These are phyloP conservation scores for Macrochelys suwanniensis DNA, from an alignment of 2,797 vertebrate species.

Conservation along the genomic window DNA sequence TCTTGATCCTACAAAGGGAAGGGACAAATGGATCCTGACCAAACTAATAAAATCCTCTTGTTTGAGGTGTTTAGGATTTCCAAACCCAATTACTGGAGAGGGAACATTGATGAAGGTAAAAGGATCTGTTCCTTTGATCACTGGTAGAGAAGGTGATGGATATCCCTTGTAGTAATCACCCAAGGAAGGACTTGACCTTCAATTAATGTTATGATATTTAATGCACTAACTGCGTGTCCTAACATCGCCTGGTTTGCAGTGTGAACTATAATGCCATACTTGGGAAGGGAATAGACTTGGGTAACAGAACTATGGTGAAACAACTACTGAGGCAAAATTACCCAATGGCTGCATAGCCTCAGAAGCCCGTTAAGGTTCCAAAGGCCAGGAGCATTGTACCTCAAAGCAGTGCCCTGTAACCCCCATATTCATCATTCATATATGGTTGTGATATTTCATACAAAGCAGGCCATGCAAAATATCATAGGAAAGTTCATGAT, in stretches of 20 bases:
- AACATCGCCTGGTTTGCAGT: not conserved
- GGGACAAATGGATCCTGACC: not conserved
- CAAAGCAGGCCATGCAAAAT: too few species aligned
- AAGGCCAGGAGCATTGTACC: not conserved
- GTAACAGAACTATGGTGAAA: not conserved
- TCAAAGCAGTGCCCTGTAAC: too few species aligned
- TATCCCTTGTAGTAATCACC: not conserved
- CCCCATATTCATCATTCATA: too few species aligned
- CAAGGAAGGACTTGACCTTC: not conserved
- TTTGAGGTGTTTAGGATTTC: not conserved
- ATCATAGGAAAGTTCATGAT: too few species aligned
- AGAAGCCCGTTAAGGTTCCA: not conserved
- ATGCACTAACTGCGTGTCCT: not conserved
- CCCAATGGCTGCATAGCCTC: not conserved
- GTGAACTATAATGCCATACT: not conserved
- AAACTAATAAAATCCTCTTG: not conserved
- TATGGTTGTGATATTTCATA: too few species aligned
- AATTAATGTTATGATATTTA: not conserved
- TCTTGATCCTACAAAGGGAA: not conserved
- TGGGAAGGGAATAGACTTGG: not conserved
- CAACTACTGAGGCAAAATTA: not conserved
- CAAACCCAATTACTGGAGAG: not conserved
- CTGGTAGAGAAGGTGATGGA: not conserved
- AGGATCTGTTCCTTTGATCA: not conserved
- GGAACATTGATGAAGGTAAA: not conserved